Evolutionary conservation across 2,888 invertebrate genomes (phyloP).

Genomic region (Coenonympha glycerion): DNA sequence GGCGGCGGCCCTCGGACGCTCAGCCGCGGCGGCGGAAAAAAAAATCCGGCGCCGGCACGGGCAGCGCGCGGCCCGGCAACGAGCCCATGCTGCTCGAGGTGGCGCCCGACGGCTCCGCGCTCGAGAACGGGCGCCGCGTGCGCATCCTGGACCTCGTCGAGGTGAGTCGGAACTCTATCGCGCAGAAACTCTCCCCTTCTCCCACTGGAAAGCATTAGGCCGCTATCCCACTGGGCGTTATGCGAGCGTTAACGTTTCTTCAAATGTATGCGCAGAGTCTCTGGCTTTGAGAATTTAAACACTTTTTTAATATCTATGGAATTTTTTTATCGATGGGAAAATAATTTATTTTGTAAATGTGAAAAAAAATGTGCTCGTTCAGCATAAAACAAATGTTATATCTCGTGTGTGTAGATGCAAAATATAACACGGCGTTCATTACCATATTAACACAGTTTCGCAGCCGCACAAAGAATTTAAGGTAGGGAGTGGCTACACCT

Average conservation of each 20-base stretch:
- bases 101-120: conserved; percentile 83
- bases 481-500: conserved; percentile 5
- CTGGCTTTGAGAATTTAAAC: no score
- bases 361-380: no score
- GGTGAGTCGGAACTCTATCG: conserved; percentile 50
- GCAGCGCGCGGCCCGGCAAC: conserved; percentile 74
- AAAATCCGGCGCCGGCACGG: conserved; percentile 74
- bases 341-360: no score
- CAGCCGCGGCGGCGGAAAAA: conserved; percentile 93
- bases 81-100: conserved; percentile 83
- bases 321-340: no score
- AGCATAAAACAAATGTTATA: background rate
- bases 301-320: no score
- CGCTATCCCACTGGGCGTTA: no score
- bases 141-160: conserved; percentile 80
- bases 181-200: background rate
- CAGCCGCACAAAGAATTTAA: conserved; percentile 13
- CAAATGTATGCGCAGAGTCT: no score
- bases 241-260: no score
- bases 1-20: conserved; percentile 92
- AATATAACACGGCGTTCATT: conserved; percentile 5
- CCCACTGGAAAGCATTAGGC: no score
- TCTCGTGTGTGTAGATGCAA: no score
- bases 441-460: conserved; percentile 15
- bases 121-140: conserved; percentile 79